Base-by-base conservation (phyloP, 2,888 invertebrate genomes). In the Campaea margaritaria region DNA sequence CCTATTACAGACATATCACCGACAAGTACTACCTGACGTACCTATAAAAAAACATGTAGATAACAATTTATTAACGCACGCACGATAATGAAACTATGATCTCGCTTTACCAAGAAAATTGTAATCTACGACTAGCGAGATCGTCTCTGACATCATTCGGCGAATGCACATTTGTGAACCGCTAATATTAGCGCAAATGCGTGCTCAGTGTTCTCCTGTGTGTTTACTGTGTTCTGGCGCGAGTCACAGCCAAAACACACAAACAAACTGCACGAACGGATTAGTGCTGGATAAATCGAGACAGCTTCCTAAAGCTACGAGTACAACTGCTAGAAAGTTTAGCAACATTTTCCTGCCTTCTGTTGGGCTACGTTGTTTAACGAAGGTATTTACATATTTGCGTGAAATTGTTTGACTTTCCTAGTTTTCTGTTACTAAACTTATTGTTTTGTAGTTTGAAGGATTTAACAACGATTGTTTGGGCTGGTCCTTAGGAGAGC, bases 111-210 rank as follows among this genome's bases (percentile, higher is more conserved):
- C 39, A 47, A 55, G 62, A 21, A 21, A 21, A 21, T 21, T 21
- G 21, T 21, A 21, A 21, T 21, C 5, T 21, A 21, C 21, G 1
- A 9, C 31, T 31, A 31, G 49, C 43, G 47, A 69, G 74, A 73
- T 73, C 62, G 73, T 72, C 60, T 72, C 74, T 81, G 80, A 80
- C 82, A 80, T 82, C 79, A 79, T 72, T 72, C 69, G 63, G 53
- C 72, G 70, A 68, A 70, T 79, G 78, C 75, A 78, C 73, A 76
- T 77, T 75, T 70, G 68, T 70, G 75, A 69, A 67, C 66, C 66
- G 76, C 82, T 82, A 85, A 81, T 81, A 82, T 81, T 85, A 83
- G 81, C 70, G 14, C 51, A 12, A 48, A 51, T 47, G 39, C 43
- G 43, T 38, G 38, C 16, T 48, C 15, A 16, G 39, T 13, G 28